A percentile compares a stretch with the other conserved stretches of the same genome.
phyloP scores from a whole-genome alignment of 1,140 invertebrate species.

The Lordiphosa collinella region DNA sequence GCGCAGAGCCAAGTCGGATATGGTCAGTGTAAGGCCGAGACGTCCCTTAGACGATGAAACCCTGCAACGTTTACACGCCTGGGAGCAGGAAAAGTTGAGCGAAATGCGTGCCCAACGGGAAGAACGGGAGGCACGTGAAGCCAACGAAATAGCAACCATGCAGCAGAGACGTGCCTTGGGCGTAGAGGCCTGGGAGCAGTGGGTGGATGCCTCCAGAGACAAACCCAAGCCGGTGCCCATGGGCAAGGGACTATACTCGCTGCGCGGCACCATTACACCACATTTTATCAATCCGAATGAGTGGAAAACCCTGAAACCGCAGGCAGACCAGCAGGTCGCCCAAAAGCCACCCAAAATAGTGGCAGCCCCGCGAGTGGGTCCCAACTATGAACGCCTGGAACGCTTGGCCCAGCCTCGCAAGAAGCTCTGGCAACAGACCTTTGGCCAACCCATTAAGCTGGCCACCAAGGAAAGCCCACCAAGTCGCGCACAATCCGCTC shows the following conservation, averaged over 20 bases:
- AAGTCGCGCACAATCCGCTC: neutral
- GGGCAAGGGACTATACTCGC: conserved; percentile 14
- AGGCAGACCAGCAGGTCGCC: neutral
- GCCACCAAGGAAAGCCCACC: neutral
- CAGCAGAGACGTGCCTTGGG: conserved; percentile 2
- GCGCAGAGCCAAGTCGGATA: conserved; percentile 10
- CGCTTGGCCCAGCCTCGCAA: conserved; percentile 21
- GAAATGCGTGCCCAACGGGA: neutral
- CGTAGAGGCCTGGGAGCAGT: conserved; percentile 10
- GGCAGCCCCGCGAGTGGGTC: neutral
- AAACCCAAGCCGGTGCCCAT: conserved; percentile 20
- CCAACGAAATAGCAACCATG: neutral
- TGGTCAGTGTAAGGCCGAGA: neutral
- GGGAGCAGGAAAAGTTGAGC: conserved; percentile 14
- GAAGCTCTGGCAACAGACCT: conserved; percentile 2
- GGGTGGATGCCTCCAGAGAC: conserved; percentile 1
- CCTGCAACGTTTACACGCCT: neutral
- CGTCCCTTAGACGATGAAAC: neutral
- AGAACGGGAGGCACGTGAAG: neutral
- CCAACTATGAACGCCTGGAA: conserved; percentile 23
- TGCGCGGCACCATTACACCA: conserved; percentile 5
- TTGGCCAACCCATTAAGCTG: neutral
- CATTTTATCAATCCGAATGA: conserved; percentile 1
- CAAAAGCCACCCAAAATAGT: neutral
- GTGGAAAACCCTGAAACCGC: neutral